These are phyloP conservation scores for Lynx canadensis DNA, from an alignment of 2,113 vertebrate genomes.

Conservation along the genomic window DNA sequence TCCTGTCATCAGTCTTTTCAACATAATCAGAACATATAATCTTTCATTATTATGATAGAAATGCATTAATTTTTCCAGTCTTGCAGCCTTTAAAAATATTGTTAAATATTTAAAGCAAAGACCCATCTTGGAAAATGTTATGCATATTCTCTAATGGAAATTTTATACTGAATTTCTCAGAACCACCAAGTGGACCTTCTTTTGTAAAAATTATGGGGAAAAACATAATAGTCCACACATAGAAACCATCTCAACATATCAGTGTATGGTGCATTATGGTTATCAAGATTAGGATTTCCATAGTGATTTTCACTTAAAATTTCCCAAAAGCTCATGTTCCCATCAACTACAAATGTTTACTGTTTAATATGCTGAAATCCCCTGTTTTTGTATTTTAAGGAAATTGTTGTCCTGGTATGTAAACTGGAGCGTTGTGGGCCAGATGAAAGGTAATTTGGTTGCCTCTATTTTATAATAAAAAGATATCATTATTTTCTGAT, in stretches of 20 bases:
- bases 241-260: not conserved
- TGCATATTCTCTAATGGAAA: not conserved
- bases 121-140: constrained; percentile 13
- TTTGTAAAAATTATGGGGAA: not conserved
- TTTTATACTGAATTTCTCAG: constrained; percentile 23
- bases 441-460: not conserved
- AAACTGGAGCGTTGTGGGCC: not conserved
- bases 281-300: constrained; percentile 19
- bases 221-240: not conserved
- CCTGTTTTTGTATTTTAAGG: not conserved
- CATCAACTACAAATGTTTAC: not conserved
- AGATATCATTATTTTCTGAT: not conserved
- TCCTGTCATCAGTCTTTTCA: constrained; percentile 44
- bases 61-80: constrained; percentile 54
- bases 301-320: constrained; percentile 19
- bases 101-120: constrained; percentile 50
- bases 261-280: not conserved
- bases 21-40: not conserved
- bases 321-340: not conserved
- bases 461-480: not conserved
- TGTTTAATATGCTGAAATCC: not conserved
- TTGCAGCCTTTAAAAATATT: constrained; percentile 28
- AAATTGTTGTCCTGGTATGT: not conserved
- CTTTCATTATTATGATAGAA: constrained; percentile 55
- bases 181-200: not conserved